Evolutionary conservation across 2,888 invertebrate genomes (phyloP).

Genomic region (Caenorhabditis sp.): DNA sequence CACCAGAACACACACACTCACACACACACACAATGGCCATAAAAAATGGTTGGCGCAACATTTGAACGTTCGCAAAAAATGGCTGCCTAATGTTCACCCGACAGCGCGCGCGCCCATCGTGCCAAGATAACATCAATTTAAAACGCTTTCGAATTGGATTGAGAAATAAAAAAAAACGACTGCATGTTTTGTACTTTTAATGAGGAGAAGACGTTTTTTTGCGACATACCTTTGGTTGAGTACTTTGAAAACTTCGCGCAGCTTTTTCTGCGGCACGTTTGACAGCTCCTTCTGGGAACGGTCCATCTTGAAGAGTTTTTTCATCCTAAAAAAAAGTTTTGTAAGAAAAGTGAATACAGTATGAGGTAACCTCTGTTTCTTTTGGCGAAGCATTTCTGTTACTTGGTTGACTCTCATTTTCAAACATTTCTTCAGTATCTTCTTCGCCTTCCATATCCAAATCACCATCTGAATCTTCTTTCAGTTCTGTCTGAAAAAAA

Average conservation of each 20-base stretch:
- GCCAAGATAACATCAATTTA: slow-evolving; percentile 4
- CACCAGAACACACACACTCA: not conserved
- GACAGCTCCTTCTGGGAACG: slow-evolving; percentile 68
- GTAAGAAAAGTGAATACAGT: not conserved
- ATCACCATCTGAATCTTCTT: slow-evolving; percentile 59
- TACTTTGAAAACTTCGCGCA: slow-evolving; percentile 65
- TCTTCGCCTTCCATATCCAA: slow-evolving; percentile 54
- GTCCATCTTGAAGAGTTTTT: slow-evolving; percentile 45
- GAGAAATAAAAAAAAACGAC: slow-evolving; percentile 14
- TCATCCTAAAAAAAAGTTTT: slow-evolving; percentile 40
- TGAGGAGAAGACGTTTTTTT: not conserved
- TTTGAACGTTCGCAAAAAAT: slow-evolving; percentile 2
- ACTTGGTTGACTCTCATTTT: slow-evolving; percentile 41
- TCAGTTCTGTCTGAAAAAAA: slow-evolving; percentile 39
- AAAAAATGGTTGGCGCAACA: slow-evolving; percentile 27
- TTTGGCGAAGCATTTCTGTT: slow-evolving; percentile 38
- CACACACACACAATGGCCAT: slow-evolving; percentile 26
- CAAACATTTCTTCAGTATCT: slow-evolving; percentile 46
- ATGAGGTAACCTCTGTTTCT: slow-evolving; percentile 36
- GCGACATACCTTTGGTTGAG: slow-evolving; percentile 67
- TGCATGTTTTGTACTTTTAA: slow-evolving; percentile 15
- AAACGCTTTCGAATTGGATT: slow-evolving; percentile 17
- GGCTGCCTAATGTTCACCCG: not conserved
- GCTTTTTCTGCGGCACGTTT: slow-evolving; percentile 70
- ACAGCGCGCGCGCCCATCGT: not conserved